Percentiles rank a stretch among this genome's conserved stretches.
Evolutionary conservation across 2,797 vertebrate species (phyloP).

Genomic region (Muscicapa comitata): DNA sequence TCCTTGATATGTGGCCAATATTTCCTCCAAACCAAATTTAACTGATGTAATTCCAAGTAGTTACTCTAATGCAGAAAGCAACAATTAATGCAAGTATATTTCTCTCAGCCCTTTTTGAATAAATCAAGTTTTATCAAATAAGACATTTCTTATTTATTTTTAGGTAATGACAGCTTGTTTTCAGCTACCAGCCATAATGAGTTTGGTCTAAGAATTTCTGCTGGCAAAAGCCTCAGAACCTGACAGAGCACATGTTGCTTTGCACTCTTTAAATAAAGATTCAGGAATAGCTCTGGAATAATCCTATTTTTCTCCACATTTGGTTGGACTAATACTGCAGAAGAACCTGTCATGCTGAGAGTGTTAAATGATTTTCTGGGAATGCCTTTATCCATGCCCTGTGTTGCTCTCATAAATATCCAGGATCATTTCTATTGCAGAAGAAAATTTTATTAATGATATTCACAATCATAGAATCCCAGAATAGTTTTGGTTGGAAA

Average conservation of each 20-base stretch:
- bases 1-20: background rate
- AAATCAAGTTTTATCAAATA: conserved; percentile 31
- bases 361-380: background rate
- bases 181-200: background rate
- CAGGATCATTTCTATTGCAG: background rate
- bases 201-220: background rate
- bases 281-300: background rate
- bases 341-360: background rate
- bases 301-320: background rate
- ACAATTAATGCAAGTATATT: conserved; percentile 12
- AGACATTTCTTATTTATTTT: conserved; percentile 24
- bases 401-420: background rate
- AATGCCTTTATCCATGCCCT: background rate
- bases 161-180: background rate
- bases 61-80: background rate
- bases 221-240: background rate
- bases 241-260: background rate
- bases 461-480: background rate
- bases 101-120: conserved; percentile 24
- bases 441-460: background rate
- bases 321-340: background rate
- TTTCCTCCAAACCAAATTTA: conserved; percentile 16
- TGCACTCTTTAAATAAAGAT: background rate
- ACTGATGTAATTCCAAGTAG: background rate
- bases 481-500: background rate